Evolutionary conservation across 2,888 invertebrate genomes (phyloP), one percentile per base, ranked within the genome.

Genomic region (Gandaritis pyraliata): DNA sequence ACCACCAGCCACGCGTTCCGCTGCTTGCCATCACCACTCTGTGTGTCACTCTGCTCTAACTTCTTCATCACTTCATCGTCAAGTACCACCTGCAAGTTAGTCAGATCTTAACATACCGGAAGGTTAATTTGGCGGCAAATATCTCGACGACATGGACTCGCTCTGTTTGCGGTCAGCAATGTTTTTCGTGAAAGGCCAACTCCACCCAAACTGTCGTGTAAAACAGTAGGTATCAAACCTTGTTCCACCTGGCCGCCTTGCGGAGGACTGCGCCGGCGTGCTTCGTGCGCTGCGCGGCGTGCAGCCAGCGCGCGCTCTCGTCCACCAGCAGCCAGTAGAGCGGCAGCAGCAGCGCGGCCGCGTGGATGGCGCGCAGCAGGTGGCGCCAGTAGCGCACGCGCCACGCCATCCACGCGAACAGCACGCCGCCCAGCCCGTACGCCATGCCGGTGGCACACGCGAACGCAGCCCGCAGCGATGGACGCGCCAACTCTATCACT

Each of bases 291-390:
- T 94, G 94, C 58, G 94, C 93, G 11, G 94, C 94, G 54, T 96
- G 86, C 57, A 96, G 90, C 97, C 97, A 97, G 73, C 97, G 93
- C 51, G 95, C 91, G 70, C 96, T 96, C 87, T 96, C 96, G 30
- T 96, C 95, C 30, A 95, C 78, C 48, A 95, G 78, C 93, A 95
- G 94, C 75, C 94, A 93, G 81, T 96, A 95, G 11, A 93, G 82
- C 47, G 96, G 85, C 68, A 96, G 93, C 15, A 96, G 81, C 62
- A 96, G 84, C 12, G 95, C 94, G 0, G 96, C 96, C 6, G 93
- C 82, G 80, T 96, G 96, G 38, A 95, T 84, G 38, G 94, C 87
- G 58, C 94, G 88, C 65, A 96, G 92, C 65, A 95, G 86, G 56
- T 86, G 79, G 67, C 95, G 93, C 97, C 97, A 97, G 78, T 95